Base-by-base conservation (phyloP, 2,113 vertebrate species). In the Verasper variegatus region DNA sequence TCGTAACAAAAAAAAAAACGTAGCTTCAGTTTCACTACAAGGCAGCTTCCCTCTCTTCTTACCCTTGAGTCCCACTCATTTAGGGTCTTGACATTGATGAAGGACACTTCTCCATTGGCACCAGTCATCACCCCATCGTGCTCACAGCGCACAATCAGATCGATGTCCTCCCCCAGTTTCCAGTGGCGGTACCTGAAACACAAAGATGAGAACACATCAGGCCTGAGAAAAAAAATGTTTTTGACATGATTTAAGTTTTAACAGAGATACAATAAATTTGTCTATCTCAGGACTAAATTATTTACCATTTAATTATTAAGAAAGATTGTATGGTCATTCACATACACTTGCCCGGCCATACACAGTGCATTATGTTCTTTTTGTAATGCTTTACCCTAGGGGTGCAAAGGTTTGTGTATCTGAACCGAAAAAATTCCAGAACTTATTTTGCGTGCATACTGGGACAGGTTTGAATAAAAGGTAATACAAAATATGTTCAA, bases 21-120 rank as follows among this genome's bases (percentile, higher is more conserved):
- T 7, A 1, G 47, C 4, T 17, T 18, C 47, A 42, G 47, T 20
- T 17, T 51, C 47, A 51, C 47, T 51, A 54, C 51, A 54, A 54
- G 21, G 20, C 13, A 54, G 6, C 51, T 54, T 7, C 51, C 8
- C 7, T 20, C 5, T 54, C 51, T 15, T 21, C 92, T 91, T 67
- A 99, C 98, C 96, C 97, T 94, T 54, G 98, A 99, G 90, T 99
- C 98, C 98, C 98, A 99, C 86, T 99, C 98, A 9, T 99, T 99
- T 55, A 99, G 95, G 0, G 98, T 98, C 95, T 99, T 99, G 93
- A 99, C 91, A 86, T 99, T 99, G 91, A 99, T 92, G 92, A 99
- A 99, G 17, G 98, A 99, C 77, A 99, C 97, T 71, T 99, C 98
- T 84, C 97, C 97, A 0, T 97, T 99, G 75, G 98, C 97, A 2